Base-by-base conservation (phyloP, 2,113 vertebrate species). In the Mirza zaza region DNA sequence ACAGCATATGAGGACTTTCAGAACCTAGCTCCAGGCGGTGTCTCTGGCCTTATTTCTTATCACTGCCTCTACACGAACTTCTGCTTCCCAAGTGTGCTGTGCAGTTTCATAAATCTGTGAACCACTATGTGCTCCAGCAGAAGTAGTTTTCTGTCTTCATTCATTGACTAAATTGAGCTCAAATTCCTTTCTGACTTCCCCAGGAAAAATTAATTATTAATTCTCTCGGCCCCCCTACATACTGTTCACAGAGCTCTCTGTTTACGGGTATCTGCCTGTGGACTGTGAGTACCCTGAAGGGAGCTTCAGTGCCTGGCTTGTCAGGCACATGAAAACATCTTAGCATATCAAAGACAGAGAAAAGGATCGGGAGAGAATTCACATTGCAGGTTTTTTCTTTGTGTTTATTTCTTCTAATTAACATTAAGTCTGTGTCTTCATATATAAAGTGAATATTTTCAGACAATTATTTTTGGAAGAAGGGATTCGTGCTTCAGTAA, bases 131-230 rank as follows among this genome's bases (percentile, higher is more conserved):
- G 23, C 48, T 65, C 65, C 57, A 65, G 42, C 11, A 13, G 50
- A 91, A 71, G 39, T 20, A 29, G 39, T 27, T 48, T 80, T 68
- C 45, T 61, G 13, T 61, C 45, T 95, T n/a, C 61, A 42, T 55
- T 77, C 73, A 75, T 61, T 42, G 73, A 23, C 18, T 68, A 73
- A 86, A 50, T 89, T 61, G 20, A 63, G 39, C 15, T 93, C 67
- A 77, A 32, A 39, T 55, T 61, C 25, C n/a, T 81, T 73, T 70
- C 67, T 82, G 52, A 68, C 55, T 73, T 86, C 39, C 42, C 57
- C 48, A n/a, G 73, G 73, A 63, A 48, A 87, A 94, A 97, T 63
- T 45, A 55, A 65, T 87, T 13, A 71, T 52, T 94, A 57, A 79
- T 89, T 88, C 25, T 68, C 89, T 52, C n/a, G 61, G 48, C 21